These are phyloP conservation scores for Prochilodus magdalenae DNA, from an alignment of 2,113 vertebrate genomes.

Conservation along the genomic window DNA sequence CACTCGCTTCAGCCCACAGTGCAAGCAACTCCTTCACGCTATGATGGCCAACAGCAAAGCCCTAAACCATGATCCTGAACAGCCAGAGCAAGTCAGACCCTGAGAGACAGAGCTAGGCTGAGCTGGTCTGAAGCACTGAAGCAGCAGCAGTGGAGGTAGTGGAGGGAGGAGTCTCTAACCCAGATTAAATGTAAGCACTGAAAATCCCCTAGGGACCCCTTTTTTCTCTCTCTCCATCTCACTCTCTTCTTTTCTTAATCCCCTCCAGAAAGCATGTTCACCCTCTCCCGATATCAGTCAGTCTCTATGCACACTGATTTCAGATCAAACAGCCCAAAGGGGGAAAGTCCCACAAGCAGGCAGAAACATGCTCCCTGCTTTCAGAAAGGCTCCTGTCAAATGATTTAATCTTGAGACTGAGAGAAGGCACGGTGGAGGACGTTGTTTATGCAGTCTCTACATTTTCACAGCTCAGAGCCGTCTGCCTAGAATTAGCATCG, in stretches of 20 bases:
- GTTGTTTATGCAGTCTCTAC: neutral
- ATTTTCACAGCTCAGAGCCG: neutral
- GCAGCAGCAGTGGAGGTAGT: constrained; percentile 32
- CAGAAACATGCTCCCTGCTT: neutral
- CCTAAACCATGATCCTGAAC: neutral
- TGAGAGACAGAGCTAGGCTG: constrained; percentile 1
- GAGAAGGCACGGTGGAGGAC: neutral
- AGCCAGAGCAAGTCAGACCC: constrained; percentile 6
- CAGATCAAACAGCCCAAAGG: neutral
- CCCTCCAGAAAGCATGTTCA: constrained; percentile 42
- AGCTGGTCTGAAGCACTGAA: constrained; percentile 20
- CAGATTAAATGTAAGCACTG: constrained; percentile 58
- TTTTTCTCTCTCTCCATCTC: constrained; percentile 38
- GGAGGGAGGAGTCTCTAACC: constrained; percentile 63
- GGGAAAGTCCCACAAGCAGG: neutral
- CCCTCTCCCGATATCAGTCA: constrained; percentile 42
- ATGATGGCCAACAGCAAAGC: neutral
- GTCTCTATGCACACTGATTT: neutral
- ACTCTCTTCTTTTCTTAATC: constrained; percentile 59
- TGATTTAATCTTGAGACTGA: neutral
- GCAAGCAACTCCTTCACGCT: neutral
- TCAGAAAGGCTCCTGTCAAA: neutral
- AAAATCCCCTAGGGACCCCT: constrained; percentile 60
- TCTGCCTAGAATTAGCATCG: neutral
- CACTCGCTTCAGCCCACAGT: neutral